These are phyloP conservation scores for Epinephelus lanceolatus DNA, from an alignment of 2,113 vertebrate species.

Conservation along the genomic window DNA sequence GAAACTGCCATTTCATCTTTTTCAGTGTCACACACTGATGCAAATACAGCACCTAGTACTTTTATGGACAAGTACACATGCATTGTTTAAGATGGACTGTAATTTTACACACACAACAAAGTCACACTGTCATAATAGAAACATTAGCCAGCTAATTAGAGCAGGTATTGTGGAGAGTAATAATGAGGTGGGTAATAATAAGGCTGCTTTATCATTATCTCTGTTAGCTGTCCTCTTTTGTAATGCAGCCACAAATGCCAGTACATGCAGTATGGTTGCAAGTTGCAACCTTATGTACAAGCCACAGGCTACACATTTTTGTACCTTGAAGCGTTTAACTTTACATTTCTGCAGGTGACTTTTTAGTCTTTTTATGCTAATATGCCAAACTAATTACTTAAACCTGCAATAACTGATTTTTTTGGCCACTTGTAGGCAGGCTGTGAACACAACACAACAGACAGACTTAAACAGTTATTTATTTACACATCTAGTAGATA, in stretches of 20 bases:
- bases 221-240: neutral
- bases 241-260: neutral
- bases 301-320: neutral
- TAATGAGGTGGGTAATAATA: neutral
- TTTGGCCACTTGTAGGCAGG: neutral
- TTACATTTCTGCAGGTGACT: neutral
- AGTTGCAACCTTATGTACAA: neutral
- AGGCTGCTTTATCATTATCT: slow-evolving; percentile 1
- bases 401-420: neutral
- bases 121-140: neutral
- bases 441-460: neutral
- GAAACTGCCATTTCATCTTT: slow-evolving; percentile 6
- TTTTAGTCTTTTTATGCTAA: neutral
- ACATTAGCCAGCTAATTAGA: neutral
- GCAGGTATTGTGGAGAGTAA: neutral
- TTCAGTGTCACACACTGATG: neutral
- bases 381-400: neutral
- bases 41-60: neutral
- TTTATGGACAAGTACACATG: neutral
- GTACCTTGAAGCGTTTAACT: neutral
- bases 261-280: too few relatives aligned
- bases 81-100: neutral
- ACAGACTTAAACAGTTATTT: neutral
- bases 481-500: neutral
- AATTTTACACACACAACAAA: neutral